Evolutionary conservation across 2,797 vertebrate species (phyloP), one percentile per base, ranked within the genome.

Genomic region (Odontamblyopus rebecca): DNA sequence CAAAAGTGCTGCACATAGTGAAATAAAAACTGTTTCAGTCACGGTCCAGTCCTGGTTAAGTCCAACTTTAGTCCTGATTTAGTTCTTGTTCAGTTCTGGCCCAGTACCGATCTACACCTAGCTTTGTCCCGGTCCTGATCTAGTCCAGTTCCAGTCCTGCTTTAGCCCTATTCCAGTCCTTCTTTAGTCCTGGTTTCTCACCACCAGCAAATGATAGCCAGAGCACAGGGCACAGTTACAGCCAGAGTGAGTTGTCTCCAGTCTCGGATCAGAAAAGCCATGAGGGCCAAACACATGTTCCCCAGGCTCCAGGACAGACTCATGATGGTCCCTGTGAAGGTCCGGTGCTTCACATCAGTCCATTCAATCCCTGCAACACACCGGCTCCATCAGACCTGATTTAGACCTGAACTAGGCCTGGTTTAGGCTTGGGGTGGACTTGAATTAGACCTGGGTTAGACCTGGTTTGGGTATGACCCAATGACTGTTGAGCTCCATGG

Each of bases 231-330:
- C 1, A 88, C 89, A 0, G 95, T 92, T 66, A 91, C 93, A 0
- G 89, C 88, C 57, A 96, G 84, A 23, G 88, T 77, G 18, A 97
- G 91, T 85, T 95, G 93, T 61, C 92, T 92, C 96, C 96, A 97
- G 77, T 95, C 94, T 63, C 94, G 83, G 53, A 97, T 92, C 80
- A 91, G 35, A 80, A 94, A 97, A 0, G 94, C 95, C 3, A 93
- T 68, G 59, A 95, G 75, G 11, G 95, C 94, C 81, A 97, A 90
- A 59, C 95, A 65, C 93, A 95, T 94, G 86, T 93, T 93, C 1
- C 96, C 95, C 0, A 81, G 1, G 0, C 94, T 94, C 96, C 96
- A 97, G 12, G 93, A 94, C 74, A 92, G 71, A 82, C 93, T 92
- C 12, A 78, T 87, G 16, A 96, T 73, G 68, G 94, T 92, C 0